phyloP scores from a whole-genome alignment of 1,140 invertebrate genomes.

The Pseudomyrmex dendroicus region DNA sequence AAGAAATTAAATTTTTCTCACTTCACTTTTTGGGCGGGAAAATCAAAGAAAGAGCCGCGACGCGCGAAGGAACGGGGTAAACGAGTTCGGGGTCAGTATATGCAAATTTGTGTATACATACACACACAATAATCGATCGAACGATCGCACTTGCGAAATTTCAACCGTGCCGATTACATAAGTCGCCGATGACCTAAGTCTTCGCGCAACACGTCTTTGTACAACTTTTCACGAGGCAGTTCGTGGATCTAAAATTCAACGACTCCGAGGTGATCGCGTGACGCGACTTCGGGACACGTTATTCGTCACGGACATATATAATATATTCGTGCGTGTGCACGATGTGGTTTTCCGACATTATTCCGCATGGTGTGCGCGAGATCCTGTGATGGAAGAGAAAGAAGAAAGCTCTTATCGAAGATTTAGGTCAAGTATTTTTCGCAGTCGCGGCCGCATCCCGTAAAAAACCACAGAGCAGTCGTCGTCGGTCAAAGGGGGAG shows the following conservation, averaged over 20 bases:
- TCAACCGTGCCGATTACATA: constrained; percentile 19
- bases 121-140: neutral
- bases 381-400: neutral
- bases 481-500: neutral
- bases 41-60: no score
- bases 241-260: constrained; percentile 32
- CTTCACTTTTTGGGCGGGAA: no score
- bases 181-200: neutral
- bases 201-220: constrained; percentile 39
- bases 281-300: constrained; percentile 4
- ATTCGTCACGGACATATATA: constrained; percentile 7
- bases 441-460: constrained; percentile 35
- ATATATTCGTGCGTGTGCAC: constrained; percentile 31
- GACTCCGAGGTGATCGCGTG: constrained; percentile 33
- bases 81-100: neutral
- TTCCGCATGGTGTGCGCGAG: neutral
- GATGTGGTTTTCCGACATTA: constrained; percentile 3
- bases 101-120: neutral
- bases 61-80: no score
- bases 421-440: constrained; percentile 49
- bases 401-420: constrained; percentile 14
- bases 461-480: constrained; percentile 13
- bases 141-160: constrained; percentile 35
- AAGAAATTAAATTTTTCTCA: no score
- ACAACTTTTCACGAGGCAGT: constrained; percentile 26